Evolutionary conservation across 2,113 vertebrate genomes (phyloP), one percentile per base, ranked within the genome.

Genomic region (Erinaceus europaeus): DNA sequence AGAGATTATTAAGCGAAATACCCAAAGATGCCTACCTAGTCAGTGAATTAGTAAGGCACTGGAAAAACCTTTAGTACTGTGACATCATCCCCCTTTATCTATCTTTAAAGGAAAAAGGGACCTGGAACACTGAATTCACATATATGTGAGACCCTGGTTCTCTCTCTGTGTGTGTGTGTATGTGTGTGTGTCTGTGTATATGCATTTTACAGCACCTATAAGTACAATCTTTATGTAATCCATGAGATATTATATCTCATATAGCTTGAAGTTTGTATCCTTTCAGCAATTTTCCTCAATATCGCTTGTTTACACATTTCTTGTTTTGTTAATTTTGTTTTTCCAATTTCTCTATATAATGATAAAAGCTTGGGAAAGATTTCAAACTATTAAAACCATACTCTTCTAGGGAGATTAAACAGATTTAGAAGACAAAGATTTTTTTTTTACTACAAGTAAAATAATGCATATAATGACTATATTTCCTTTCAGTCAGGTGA

Each of bases 401-500:
- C 9, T 25, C 34, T 73, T 61, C 52, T 81, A 69, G 48, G 27
- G 12, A 85, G 5, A 84, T 52, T 53, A 0, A 13, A 17, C 25
- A 62, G 3, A 62, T 78, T 86, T 74, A 59, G 38, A 83, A 44
- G 3, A 40, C 29, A 64, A 82, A 68, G 13, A 27, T 29, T 36
- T 20, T 11, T 55, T 38, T 40, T 86, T 86, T 40, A n/a, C 18
- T 61, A 2, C 32, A 72, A 72, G 9, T 84, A 72, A 75, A 80
- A 13, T 32, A 67, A n/a, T 55, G 32, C 44, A 38, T 42, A 53
- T 50, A 12, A 27, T 74, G 62, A 73, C 32, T 77, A 21, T 9
- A 52, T 40, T 92, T 80, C 27, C 65, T 62, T 80, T 87, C 59
- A 87, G 23, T 55, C 52, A 84, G 81, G 76, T 78, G 21, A 42